Evolutionary conservation across 2,797 vertebrate species (phyloP), one percentile per base, ranked within the genome.

Genomic region (Gymnoscopelus microlampas): DNA sequence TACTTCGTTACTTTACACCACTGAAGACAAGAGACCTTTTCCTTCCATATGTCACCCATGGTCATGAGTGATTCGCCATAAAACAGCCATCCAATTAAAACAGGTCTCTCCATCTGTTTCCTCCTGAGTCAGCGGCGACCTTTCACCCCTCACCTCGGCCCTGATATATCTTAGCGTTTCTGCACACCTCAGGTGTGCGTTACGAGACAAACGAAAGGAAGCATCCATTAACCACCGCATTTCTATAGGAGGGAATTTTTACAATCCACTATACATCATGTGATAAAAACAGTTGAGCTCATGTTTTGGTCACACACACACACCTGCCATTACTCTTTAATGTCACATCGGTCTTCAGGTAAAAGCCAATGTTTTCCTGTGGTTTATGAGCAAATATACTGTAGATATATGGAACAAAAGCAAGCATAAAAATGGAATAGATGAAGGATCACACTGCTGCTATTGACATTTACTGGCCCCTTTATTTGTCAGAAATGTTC

Each of bases 61-160:
- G 84, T 80, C 32, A 5, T 79, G 80, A 84, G 49, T 15, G 66
- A 81, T 86, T 82, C 71, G 62, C 78, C 53, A 24, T 78, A 80
- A 87, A 87, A 86, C 54, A 49, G 35, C 63, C 66, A 70, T 89
- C 68, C 72, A 86, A 87, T 91, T 90, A 89, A 82, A 83, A 85
- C 23, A 60, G 60, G 68, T 61, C 75, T 78, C 66, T 81, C 82
- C 76, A 68, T 86, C 74, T 82, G 70, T 67, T 72, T 68, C 74
- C 26, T 74, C 74, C 81, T 81, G 85, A 88, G 84, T 86, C 86
- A 88, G 78, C 80, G 0, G 8, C 60, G 77, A 83, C 80, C 85
- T 85, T 79, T 86, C 19, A 86, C 15, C 61, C 9, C 26, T 55
- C 66, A 77, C 68, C 73, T 73, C 53, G 14, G 29, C 54, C 59